Evolutionary conservation across 2,113 vertebrate genomes (phyloP).

Genomic region (Eulacestoma nigropectus): DNA sequence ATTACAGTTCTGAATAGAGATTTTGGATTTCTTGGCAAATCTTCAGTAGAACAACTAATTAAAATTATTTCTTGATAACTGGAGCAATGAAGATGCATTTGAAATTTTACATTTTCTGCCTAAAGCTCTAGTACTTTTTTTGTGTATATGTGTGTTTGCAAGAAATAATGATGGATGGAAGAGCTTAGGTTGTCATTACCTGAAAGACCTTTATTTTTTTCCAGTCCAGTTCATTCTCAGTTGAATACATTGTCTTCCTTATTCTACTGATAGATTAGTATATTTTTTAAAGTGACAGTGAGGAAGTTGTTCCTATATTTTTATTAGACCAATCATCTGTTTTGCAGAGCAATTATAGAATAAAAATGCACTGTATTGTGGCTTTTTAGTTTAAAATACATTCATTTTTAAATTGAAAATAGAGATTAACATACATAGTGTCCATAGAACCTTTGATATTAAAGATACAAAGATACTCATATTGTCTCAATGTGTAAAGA

Average conservation of each 20-base stretch:
- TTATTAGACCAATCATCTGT: neutral
- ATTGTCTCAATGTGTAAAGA: neutral
- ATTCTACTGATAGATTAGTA: neutral
- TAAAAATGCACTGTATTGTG: neutral
- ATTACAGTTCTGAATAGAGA: neutral
- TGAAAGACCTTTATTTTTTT: neutral
- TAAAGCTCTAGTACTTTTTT: neutral
- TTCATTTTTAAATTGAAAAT: neutral
- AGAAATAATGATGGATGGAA: slow-evolving; percentile 11
- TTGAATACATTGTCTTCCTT: slow-evolving; percentile 14
- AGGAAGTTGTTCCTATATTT: neutral
- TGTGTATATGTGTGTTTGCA: neutral
- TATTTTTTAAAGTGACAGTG: neutral
- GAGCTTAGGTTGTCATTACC: neutral
- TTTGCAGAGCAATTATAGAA: neutral
- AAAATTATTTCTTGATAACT: slow-evolving; percentile 50
- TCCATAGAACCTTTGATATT: neutral
- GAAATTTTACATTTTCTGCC: slow-evolving; percentile 45
- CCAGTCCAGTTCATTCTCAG: neutral
- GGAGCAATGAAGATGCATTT: slow-evolving; percentile 44
- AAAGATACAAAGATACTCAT: neutral
- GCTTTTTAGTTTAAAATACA: neutral
- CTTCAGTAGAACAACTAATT: slow-evolving; percentile 29
- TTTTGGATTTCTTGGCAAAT: slow-evolving; percentile 7
- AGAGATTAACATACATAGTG: neutral